Base-by-base conservation (phyloP, 1,140 invertebrate genomes). In the Penaeus japonicus region DNA sequence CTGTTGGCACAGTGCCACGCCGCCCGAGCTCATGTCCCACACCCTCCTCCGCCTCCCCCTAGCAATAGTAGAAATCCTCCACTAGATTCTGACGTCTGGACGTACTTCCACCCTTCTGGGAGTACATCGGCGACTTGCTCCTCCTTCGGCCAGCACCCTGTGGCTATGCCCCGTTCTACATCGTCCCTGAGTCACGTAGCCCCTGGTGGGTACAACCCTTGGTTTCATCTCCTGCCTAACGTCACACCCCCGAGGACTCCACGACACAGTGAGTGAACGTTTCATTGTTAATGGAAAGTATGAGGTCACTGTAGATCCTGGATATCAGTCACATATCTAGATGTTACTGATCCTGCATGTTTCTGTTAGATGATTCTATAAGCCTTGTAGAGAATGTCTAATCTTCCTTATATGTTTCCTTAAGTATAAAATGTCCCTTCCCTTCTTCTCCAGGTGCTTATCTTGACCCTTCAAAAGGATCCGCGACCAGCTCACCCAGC, bases 221-320 rank as follows among this genome's bases (percentile, higher is more conserved):
- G 87, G 87, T 73, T 59, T 30, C 87, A 84, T 81, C 54, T 83
- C n/a, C 87, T 84, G 30, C 54, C 87, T 27, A 70, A 88, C 35
- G 62, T 83, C 59, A 88, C 87, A 7, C 87, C 87, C 0, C 87
- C 87, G 62, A 88, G 80, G 70, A 88, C 87, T 15, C 87, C 87
- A 18, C 47, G 87, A 22, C 65, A 62, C 54, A 78, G 87, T 88
- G 55, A 88, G 87, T 83, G 4, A 20, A 18, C 55, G 0, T 35
- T 15, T 1, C 39, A 47, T 47, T 47, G n/a, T 47, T 47, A 12
- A 15, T 4, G 39, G 39, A 0, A 12, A 1, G 10, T 12, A 47
- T 7, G 15, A 1, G 2, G 47, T 47, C 10, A 12, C 47, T 47
- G 39, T 47, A 47, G 2, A 7, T 47, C 35, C 7, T 4, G 35